These are phyloP conservation scores for Amphimallon solstitiale DNA, from an alignment of 2,888 invertebrate genomes.

Conservation along the genomic window DNA sequence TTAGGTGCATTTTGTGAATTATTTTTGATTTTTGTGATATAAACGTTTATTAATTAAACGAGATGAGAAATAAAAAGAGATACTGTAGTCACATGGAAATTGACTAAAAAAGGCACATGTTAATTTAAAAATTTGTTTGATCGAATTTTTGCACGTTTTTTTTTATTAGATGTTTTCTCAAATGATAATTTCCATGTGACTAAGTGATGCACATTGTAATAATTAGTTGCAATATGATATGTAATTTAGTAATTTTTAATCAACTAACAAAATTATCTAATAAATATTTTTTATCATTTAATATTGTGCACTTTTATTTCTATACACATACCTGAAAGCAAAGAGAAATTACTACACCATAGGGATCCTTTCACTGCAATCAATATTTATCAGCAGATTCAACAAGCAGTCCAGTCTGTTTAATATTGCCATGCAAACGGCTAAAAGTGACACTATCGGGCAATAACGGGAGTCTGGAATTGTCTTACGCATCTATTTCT, in stretches of 20 bases:
- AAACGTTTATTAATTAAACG: constrained; percentile 45
- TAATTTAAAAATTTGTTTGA: constrained; percentile 31
- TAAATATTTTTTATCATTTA: constrained; percentile 62
- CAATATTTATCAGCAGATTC: no score
- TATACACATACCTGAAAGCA: no score
- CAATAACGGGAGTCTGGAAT: no score
- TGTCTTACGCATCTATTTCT: no score
- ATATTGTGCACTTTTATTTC: constrained; percentile 28
- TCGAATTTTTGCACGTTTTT: constrained; percentile 33
- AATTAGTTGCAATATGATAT: constrained; percentile 59
- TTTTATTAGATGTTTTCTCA: constrained; percentile 30
- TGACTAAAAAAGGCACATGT: constrained; percentile 3
- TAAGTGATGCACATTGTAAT: constrained; percentile 57
- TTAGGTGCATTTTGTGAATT: constrained; percentile 55
- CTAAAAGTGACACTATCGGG: no score
- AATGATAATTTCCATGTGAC: constrained; percentile 58
- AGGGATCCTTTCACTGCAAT: no score
- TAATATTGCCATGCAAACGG: no score
- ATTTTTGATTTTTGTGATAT: constrained; percentile 60
- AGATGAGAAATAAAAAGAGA: constrained; percentile 23
- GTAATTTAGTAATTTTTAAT: constrained; percentile 59
- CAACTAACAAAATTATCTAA: constrained; percentile 60
- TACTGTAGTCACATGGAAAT: constrained; percentile 39
- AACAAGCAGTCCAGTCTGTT: no score
- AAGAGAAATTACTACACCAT: no score